These are phyloP conservation scores for Sinocyclocheilus grahami DNA, from an alignment of 2,113 vertebrate species.

Conservation along the genomic window DNA sequence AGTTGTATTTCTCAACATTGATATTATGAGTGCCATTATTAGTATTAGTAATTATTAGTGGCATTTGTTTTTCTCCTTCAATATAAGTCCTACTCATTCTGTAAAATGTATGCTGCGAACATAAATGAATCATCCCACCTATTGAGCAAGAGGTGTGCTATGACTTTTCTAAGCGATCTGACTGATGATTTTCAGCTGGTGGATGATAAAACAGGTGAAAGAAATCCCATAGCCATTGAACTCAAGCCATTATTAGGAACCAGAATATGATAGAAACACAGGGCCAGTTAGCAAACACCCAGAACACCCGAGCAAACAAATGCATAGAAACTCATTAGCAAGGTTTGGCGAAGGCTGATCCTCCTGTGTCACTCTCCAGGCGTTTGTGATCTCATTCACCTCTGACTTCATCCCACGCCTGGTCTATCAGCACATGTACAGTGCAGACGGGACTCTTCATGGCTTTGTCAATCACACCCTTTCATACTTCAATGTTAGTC, in stretches of 20 bases:
- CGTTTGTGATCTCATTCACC: conserved; percentile 97
- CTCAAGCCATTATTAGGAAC: neutral
- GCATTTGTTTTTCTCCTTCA: too few species aligned
- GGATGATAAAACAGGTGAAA: neutral
- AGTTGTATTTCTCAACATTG: too few species aligned
- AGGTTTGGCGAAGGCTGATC: conserved; percentile 7
- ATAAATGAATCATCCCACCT: neutral
- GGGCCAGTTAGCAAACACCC: neutral
- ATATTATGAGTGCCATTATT: too few species aligned
- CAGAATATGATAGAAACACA: neutral
- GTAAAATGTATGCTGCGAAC: neutral
- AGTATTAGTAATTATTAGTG: too few species aligned
- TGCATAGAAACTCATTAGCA: neutral
- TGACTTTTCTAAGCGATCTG: neutral
- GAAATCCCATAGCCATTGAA: neutral
- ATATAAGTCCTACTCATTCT: neutral
- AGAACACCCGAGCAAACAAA: neutral
- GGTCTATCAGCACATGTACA: conserved; percentile 96
- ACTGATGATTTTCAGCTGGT: neutral
- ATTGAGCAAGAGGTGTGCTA: neutral
- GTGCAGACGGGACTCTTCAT: conserved; percentile 88
- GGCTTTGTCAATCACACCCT: conserved; percentile 95
- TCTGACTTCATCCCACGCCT: conserved; percentile 98
- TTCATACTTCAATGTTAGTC: conserved; percentile 92
- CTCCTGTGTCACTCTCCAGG: conserved; percentile 75